Base-by-base conservation (phyloP, 2,113 vertebrate genomes). In the Apteryx owenii region DNA sequence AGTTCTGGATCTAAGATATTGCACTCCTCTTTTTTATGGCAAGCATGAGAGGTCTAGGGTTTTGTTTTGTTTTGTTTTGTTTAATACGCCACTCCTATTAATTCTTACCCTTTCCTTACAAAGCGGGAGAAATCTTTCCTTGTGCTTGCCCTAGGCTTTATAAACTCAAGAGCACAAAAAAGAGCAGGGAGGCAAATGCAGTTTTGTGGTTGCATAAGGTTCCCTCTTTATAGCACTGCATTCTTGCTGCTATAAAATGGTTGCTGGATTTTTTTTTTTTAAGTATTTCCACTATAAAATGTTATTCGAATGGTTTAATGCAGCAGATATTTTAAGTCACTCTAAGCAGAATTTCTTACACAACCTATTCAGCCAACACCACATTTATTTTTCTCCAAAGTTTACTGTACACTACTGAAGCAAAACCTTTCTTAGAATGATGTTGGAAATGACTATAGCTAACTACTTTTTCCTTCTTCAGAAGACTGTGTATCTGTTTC, bases 41-140 rank as follows among this genome's bases (percentile, higher is more conserved):
- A 66, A 73, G 56, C 8, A 23, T 16, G 0, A 85, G 16, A 62
- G 1, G 4, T 28, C 1, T 64, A 12, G 28, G 5, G 2, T 26
- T 12, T 66, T 38, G 1, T 4, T 69, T 81, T 38, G 36, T 2
- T 31, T 23, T 50, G 31, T 3, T 5, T 26, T 6, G 8, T 31
- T 48, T 7, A 4, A 19, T 5, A 50, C 16, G 20, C 75, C 81
- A n/a, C 2, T 56, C 3, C 4, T 73, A 0, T 42, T 33, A 76
- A 3, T 58, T 26, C 11, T 77, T 72, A 82, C 1, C 1, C 2
- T 3, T 58, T 80, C 22, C 15, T 88, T 73, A 85, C 3, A 65
- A 87, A 85, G 18, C 1, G 33, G 14, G 8, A 71, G 16, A 71
- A 73, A 17, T 33, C 3, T 75, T 70, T 75, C 36, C 20, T 53